A percentile compares a stretch with the other conserved stretches of the same genome.
Evolutionary conservation across 2,113 vertebrate genomes (phyloP).

Genomic region (Chloropsis cyanopogon): DNA sequence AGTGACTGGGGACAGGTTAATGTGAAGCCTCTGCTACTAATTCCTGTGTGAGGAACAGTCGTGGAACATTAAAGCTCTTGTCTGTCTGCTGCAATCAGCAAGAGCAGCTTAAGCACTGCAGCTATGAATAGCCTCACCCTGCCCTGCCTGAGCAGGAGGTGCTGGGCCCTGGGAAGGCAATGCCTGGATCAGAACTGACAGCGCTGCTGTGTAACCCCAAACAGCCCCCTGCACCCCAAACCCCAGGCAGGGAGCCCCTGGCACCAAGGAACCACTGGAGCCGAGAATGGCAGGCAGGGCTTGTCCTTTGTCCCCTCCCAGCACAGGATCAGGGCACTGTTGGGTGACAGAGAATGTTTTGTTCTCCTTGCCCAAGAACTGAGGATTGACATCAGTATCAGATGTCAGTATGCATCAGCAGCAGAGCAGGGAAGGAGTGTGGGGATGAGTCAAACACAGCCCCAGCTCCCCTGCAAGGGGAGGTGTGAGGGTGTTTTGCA

Average conservation of each 20-base stretch:
- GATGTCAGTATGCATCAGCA: not conserved
- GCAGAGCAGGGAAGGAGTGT: not conserved
- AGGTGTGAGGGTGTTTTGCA: not conserved
- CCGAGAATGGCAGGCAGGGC: not conserved
- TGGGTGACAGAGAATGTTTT: not conserved
- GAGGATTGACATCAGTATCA: not conserved
- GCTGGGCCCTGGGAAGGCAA: not conserved
- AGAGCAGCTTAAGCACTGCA: not conserved
- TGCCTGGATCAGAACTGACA: not conserved
- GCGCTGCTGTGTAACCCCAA: not conserved
- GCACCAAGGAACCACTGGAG: not conserved
- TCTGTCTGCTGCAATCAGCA: not conserved
- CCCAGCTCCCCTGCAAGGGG: not conserved
- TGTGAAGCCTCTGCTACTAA: not conserved
- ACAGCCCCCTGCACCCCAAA: not conserved
- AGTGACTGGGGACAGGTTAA: not conserved
- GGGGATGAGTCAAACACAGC: not conserved
- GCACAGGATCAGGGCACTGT: rapidly evolving
- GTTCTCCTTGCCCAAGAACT: not conserved
- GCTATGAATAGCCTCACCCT: not conserved
- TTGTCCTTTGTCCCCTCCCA: not conserved
- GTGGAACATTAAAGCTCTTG: not conserved
- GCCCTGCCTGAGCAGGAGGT: not conserved
- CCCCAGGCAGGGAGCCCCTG: not conserved
- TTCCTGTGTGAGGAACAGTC: not conserved